Percentiles rank a stretch among this genome's conserved stretches.
Evolutionary conservation across 2,888 invertebrate species (phyloP).

Genomic region (Tholera decimalis): DNA sequence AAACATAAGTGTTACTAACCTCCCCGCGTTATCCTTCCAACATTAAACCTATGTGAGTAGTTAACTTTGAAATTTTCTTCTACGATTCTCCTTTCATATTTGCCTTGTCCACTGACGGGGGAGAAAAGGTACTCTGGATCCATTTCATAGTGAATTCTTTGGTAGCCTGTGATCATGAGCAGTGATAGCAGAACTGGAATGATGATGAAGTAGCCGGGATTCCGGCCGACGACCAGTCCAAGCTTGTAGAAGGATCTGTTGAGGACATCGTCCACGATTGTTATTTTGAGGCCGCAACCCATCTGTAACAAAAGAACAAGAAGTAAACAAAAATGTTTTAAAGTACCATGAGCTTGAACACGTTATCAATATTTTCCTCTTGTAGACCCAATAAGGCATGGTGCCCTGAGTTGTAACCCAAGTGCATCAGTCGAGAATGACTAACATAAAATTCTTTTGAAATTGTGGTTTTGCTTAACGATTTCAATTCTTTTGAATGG

Average conservation of each 20-base stretch:
- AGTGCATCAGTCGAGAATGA: not conserved
- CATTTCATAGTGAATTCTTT: slow-evolving; percentile 96
- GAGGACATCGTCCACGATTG: slow-evolving; percentile 95
- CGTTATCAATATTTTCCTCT: too few species aligned
- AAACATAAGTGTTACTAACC: slow-evolving; percentile 89
- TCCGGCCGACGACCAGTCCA: slow-evolving; percentile 94
- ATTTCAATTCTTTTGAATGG: slow-evolving; percentile 22
- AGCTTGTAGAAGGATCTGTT: slow-evolving; percentile 96
- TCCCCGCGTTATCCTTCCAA: slow-evolving; percentile 96
- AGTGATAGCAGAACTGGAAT: slow-evolving; percentile 96
- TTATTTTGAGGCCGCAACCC: slow-evolving; percentile 94
- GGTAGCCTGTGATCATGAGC: slow-evolving; percentile 97
- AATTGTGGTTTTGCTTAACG: slow-evolving; percentile 5
- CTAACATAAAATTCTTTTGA: not conserved
- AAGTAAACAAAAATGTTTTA: not conserved
- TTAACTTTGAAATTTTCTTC: slow-evolving; percentile 97
- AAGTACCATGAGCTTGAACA: too few species aligned
- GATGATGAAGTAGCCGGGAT: slow-evolving; percentile 97
- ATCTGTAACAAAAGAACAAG: slow-evolving; percentile 90
- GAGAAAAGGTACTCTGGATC: slow-evolving; percentile 98
- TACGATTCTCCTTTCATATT: slow-evolving; percentile 95
- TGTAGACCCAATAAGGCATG: not conserved
- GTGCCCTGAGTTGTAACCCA: not conserved
- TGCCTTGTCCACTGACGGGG: slow-evolving; percentile 96
- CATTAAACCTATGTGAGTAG: slow-evolving; percentile 96